Evolutionary conservation across 2,888 invertebrate species (phyloP), one percentile per base, ranked within the genome.

Genomic region (Cataglyphis cursor): DNA sequence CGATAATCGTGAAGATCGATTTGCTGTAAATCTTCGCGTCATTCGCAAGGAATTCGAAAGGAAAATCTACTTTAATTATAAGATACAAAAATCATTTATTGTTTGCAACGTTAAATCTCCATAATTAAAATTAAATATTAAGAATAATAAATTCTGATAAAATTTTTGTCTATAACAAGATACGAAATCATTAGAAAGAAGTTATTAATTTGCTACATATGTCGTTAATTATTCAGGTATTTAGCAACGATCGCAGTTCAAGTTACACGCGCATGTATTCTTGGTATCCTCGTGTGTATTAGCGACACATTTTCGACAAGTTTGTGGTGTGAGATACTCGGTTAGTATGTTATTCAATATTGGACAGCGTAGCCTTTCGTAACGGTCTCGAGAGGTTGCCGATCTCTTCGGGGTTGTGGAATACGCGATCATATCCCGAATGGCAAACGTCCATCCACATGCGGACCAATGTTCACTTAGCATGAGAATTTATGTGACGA

Each of bases 281-380:
- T 74, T 62, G 12, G 28, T 61, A 35, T 38, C 31, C 18, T n/a
- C 21, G 31, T 31, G 24, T 64, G 18, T 75, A 31, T 31, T 18
- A 82, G 70, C 80, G 81, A 84, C 85, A 85, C 85, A 82, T 62
- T 81, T 83, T 82, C 85, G 89, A 81, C 87, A 85, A 82, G 84
- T 89, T 81, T 48, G 28, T 75, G 51, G 62, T 59, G 84, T 68
- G 84, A 82, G 85, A 91, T 87, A 73, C 84, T 83, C 88, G 81
- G 89, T 89, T 91, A 88, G 90, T 91, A 90, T 88, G 91, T 93
- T 91, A 92, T 92, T 91, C 88, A 88, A 80, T 88, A 87, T 90
- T 90, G 88, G 90, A 86, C 87, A 86, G 86, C 90, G 88, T 89
- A 90, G 48, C 91, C 90, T 91, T 86, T 90, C 81, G 90, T n/a